Percentiles rank a stretch among this genome's conserved stretches.
Conservation (phyloP, 2,888 invertebrate species). For the Hydriomena furcata region DNA sequence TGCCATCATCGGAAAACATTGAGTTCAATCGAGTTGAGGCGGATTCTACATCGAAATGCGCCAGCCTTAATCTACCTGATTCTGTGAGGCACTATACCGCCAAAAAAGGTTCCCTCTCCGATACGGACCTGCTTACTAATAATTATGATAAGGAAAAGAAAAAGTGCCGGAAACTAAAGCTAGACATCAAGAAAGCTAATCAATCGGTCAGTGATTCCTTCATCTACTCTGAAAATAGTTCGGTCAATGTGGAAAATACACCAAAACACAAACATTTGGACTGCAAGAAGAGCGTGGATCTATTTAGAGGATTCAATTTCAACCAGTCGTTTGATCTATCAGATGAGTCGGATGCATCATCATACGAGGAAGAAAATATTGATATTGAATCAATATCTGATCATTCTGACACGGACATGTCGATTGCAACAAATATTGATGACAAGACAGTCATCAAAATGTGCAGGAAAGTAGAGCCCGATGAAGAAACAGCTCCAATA, state of each 20-base stretch:
- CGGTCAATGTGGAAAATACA: slow-evolving; percentile 63
- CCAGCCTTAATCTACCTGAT: slow-evolving; percentile 53
- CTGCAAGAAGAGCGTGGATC: slow-evolving; percentile 57
- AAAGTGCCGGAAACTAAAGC: slow-evolving; percentile 58
- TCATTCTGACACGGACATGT: slow-evolving; percentile 59
- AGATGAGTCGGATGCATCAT: slow-evolving; percentile 56
- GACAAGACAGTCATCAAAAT: slow-evolving; percentile 56
- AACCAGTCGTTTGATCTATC: slow-evolving; percentile 65
- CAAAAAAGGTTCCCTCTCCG: slow-evolving; percentile 67
- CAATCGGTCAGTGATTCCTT: slow-evolving; percentile 54
- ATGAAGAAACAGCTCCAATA: slow-evolving; percentile 39
- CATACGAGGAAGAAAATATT: slow-evolving; percentile 51
- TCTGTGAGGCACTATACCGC: slow-evolving; percentile 53
- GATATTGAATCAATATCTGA: slow-evolving; percentile 67
- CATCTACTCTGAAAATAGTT: slow-evolving; percentile 38
- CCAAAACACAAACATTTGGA: slow-evolving; percentile 68
- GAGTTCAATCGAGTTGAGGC: slow-evolving; percentile 57
- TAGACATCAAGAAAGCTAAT: slow-evolving; percentile 67
- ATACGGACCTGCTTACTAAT: slow-evolving; percentile 60
- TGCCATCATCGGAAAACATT: slow-evolving; percentile 36
- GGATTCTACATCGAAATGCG: slow-evolving; percentile 63
- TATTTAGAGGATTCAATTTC: slow-evolving; percentile 65
- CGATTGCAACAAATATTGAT: slow-evolving; percentile 43
- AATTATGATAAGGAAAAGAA: slow-evolving; percentile 44
- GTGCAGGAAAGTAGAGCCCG: slow-evolving; percentile 62